Evolutionary conservation across 2,113 vertebrate species (phyloP).

Genomic region (Vicugna pacos): DNA sequence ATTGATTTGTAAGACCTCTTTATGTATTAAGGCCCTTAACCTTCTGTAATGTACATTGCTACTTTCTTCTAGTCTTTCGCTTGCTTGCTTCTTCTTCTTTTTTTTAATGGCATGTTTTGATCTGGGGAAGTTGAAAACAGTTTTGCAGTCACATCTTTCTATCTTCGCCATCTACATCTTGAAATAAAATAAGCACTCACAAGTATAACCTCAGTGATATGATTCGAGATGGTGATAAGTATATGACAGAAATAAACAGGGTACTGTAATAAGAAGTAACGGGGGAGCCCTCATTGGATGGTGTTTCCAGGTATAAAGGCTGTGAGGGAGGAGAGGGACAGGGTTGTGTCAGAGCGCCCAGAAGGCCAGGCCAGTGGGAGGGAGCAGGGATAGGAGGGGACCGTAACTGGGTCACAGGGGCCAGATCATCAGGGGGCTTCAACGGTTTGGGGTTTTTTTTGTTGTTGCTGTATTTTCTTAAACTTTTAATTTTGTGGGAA

Average conservation of each 20-base stretch:
- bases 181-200: slow-evolving; percentile 13
- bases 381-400: neutral
- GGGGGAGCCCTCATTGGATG: neutral
- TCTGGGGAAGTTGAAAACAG: neutral
- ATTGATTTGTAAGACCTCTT: neutral
- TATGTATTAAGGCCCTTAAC: neutral
- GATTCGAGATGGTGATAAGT: neutral
- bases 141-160: neutral
- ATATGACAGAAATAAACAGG: neutral
- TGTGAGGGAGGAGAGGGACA: fast-evolving
- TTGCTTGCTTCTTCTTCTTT: neutral
- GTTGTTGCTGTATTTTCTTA: neutral
- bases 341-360: neutral
- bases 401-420: fast-evolving
- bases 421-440: neutral
- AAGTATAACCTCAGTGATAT: neutral
- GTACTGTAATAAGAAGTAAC: neutral
- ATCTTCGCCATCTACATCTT: slow-evolving; percentile 6
- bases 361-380: neutral
- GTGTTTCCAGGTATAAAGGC: neutral
- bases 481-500: neutral
- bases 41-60: neutral
- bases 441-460: neutral
- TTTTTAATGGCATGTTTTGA: neutral
- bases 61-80: neutral